These are phyloP conservation scores for Sebastes iracundus DNA, from an alignment of 2,797 vertebrate species.

Conservation along the genomic window DNA sequence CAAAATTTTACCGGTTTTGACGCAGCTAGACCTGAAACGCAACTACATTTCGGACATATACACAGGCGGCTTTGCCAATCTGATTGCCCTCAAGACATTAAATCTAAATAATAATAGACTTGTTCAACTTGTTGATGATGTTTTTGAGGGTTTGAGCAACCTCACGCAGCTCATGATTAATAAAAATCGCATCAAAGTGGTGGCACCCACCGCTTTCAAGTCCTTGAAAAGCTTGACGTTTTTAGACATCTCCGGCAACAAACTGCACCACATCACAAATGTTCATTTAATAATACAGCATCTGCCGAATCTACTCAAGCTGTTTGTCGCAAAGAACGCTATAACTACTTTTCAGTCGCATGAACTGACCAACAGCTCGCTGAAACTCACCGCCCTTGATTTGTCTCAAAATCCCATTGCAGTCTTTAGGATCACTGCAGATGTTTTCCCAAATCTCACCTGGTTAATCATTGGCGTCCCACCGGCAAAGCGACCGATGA, in stretches of 20 bases:
- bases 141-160: slow-evolving; percentile 72
- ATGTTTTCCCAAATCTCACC: slow-evolving; percentile 71
- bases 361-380: slow-evolving; percentile 66
- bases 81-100: slow-evolving; percentile 60
- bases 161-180: slow-evolving; percentile 61
- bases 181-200: slow-evolving; percentile 47
- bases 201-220: slow-evolving; percentile 59
- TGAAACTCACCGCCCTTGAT: slow-evolving; percentile 55
- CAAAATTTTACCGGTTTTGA: slow-evolving; percentile 33
- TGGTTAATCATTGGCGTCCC: slow-evolving; percentile 44
- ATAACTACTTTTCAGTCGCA: slow-evolving; percentile 62
- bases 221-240: slow-evolving; percentile 52
- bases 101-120: slow-evolving; percentile 73
- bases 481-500: slow-evolving; percentile 14
- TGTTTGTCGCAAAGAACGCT: slow-evolving; percentile 47
- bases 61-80: slow-evolving; percentile 43
- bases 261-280: slow-evolving; percentile 22
- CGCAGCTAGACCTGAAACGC: slow-evolving; percentile 41
- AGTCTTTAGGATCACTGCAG: slow-evolving; percentile 55
- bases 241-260: slow-evolving; percentile 72
- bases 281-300: slow-evolving; percentile 55
- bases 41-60: slow-evolving; percentile 63
- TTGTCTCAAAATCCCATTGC: slow-evolving; percentile 67
- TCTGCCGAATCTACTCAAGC: slow-evolving; percentile 42
- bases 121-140: slow-evolving; percentile 10